Evolutionary conservation across 2,113 vertebrate species (phyloP), one percentile per base, ranked within the genome.

Genomic region (Trematomus loennbergii): DNA sequence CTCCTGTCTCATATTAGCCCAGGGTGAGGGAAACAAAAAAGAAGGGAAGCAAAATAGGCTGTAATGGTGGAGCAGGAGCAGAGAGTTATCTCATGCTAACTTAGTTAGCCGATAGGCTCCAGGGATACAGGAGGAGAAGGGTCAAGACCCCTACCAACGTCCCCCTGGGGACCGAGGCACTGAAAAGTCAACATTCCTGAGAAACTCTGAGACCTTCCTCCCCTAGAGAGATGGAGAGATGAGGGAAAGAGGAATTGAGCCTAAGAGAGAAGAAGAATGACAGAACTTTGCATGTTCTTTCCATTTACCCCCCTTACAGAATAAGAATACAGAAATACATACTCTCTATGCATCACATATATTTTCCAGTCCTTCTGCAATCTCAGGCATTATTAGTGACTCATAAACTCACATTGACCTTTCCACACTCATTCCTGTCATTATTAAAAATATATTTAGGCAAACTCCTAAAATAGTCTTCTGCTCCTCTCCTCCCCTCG

Each of bases 31-130:
- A 92, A 91, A 87, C 78, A 69, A 72, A 78, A 82, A 80, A 70
- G 83, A 75, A 87, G 90, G 75, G 63, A 71, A 84, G 84, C 78
- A 60, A 81, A 82, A 87, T 75, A 82, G 82, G 70, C 87, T 87
- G 81, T 48, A 84, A 33, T 46, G 68, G 55, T 68, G 78, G 75
- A 63, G 46, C 82, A 89, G 73, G 79, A 85, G 90, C 81, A 94
- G 88, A 94, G 96, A 96, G 95, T 97, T 98, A 97, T 95, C 95
- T 95, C 91, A 93, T 94, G 93, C 93, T 95, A 95, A 95, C 94
- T 94, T 91, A 94, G 94, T 95, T 95, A 95, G 94, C 93, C 90
- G 94, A 95, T 93, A 93, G 93, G 91, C 94, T 93, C 94, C 90
- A 90, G 94, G 94, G 94, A 95, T 85, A 88, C 87, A 89, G 90